Base-by-base conservation (phyloP, 2,888 invertebrate species). In the Limulus polyphemus region DNA sequence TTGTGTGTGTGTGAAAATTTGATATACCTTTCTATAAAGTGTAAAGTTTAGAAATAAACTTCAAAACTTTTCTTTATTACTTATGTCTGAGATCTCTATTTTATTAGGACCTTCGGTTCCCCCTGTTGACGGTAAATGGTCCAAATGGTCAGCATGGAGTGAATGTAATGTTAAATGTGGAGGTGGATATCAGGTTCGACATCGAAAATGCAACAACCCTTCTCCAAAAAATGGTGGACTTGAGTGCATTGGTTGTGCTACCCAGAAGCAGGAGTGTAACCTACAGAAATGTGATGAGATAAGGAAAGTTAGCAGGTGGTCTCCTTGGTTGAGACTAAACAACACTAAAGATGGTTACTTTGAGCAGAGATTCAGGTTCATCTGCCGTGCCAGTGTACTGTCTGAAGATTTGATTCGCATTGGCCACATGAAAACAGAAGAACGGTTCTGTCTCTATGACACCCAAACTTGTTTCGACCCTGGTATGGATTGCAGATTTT, bases 281-380 rank as follows among this genome's bases (percentile, higher is more conserved):
- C 80, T 81, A 3, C 85, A 88, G 59, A 79, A 84, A 0, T 91
- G 91, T 71, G 75, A 79, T 17, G 91, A 91, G 71, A 80, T 84
- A 9, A 82, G 83, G 69, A 84, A 85, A 71, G 81, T 84, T 0
- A 84, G 87, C 0, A 79, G 83, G 1, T 89, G 88, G 87, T 86
- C 88, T 0, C 85, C 85, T 0, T 90, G 89, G 89, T 72, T 81
- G 47, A 74, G 77, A 51, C 73, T 76, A 1, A 81, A 81, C 68
- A 68, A 69, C 10, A 75, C 76, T 10, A 63, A 65, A 47, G 69
- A 68, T 57, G 85, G 85, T 14, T 84, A 85, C 68, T 81, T 83
- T n/a, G 88, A 90, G 75, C 84, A 85, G 67, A 81, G 91, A 62
- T 88, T 83, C 73, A 83, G 87, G 61, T 89, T 88, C 73, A 80